Evolutionary conservation across 53 echinoderm and acorn worm species (phyloP).

Genomic region (Holothuria scabra): DNA sequence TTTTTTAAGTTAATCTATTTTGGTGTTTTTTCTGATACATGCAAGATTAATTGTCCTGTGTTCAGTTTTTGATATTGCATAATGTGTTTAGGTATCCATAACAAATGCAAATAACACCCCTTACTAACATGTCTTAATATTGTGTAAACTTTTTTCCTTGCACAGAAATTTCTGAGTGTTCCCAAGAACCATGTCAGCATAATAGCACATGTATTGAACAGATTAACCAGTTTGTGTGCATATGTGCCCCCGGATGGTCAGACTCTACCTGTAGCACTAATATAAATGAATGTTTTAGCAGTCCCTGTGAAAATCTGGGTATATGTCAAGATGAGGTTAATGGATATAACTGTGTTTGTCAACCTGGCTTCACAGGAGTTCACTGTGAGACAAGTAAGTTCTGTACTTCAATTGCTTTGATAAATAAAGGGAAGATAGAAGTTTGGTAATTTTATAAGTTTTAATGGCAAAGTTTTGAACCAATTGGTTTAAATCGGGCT

Average conservation of each 20-base stretch:
- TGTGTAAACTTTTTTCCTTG: neutral
- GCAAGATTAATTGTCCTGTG: no score
- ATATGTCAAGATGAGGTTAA: conserved; percentile 65
- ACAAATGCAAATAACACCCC: no score
- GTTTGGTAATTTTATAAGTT: no score
- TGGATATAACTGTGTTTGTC: conserved; percentile 68
- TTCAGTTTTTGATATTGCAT: no score
- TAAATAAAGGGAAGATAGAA: no score
- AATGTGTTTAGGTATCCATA: no score
- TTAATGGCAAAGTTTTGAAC: no score
- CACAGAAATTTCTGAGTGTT: conserved; percentile 60
- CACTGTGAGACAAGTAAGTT: conserved; percentile 70
- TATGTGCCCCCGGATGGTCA: conserved; percentile 55
- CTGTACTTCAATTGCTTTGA: no score
- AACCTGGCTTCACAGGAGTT: conserved; percentile 57
- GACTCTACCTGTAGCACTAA: conserved; percentile 63
- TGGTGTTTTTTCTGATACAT: no score
- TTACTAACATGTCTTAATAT: neutral
- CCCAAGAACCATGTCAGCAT: conserved; percentile 75
- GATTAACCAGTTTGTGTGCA: conserved; percentile 59
- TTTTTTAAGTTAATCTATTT: no score
- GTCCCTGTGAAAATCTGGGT: conserved; percentile 67
- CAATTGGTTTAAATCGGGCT: no score
- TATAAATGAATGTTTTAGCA: conserved; percentile 68
- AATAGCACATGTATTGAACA: conserved; percentile 68